These are phyloP conservation scores for Palythoa grandiflora DNA, from an alignment of 92 coral and sea anemone genomes.

Conservation along the genomic window DNA sequence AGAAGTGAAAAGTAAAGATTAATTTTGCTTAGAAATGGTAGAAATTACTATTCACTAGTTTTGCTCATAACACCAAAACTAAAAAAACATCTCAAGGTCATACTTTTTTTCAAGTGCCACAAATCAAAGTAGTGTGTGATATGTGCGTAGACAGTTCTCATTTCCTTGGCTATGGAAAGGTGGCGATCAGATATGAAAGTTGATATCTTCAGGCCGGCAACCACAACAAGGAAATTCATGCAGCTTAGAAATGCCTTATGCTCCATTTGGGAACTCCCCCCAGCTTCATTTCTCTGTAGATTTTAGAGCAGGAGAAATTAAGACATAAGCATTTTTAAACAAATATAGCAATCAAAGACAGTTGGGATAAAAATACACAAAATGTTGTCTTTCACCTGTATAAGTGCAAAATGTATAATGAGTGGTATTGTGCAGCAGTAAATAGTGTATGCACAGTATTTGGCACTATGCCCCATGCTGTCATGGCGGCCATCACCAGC, in stretches of 20 bases:
- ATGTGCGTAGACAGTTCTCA: slow-evolving; percentile 1
- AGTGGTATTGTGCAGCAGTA: neutral
- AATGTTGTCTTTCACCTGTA: neutral
- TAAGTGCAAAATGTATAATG: neutral
- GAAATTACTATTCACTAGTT: slow-evolving; percentile 10
- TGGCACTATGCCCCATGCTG: no score
- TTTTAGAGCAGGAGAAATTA: neutral
- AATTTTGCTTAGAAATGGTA: neutral
- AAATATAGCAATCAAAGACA: neutral
- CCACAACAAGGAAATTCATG: slow-evolving; percentile 12
- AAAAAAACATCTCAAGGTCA: neutral
- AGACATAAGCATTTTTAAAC: neutral
- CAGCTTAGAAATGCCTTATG: neutral
- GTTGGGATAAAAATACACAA: neutral
- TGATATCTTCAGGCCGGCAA: neutral
- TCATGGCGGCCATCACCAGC: neutral
- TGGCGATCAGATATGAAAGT: no score
- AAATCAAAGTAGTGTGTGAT: neutral
- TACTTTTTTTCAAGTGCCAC: neutral
- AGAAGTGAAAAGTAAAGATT: neutral
- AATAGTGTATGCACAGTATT: no score
- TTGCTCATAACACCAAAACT: slow-evolving; percentile 10
- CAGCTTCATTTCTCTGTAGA: slow-evolving; percentile 15
- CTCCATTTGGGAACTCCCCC: slow-evolving; percentile 10
- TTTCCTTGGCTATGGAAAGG: neutral